These are phyloP conservation scores for Salmo trutta DNA, from an alignment of 2,797 vertebrate genomes.

Conservation along the genomic window DNA sequence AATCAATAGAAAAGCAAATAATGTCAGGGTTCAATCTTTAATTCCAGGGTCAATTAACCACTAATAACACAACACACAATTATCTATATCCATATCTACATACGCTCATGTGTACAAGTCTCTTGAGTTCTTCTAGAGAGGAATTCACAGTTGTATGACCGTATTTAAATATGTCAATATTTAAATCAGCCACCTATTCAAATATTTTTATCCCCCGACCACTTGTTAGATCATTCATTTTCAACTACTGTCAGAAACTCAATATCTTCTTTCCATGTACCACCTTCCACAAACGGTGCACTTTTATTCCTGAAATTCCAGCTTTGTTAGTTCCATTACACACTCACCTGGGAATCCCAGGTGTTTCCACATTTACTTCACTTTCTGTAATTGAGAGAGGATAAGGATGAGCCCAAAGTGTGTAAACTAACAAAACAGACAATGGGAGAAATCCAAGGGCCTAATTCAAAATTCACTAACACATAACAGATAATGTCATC, in stretches of 20 bases:
- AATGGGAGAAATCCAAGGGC: background rate
- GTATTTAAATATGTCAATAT: too few species aligned
- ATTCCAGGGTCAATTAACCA: too few species aligned
- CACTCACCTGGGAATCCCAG: background rate
- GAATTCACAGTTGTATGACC: too few species aligned
- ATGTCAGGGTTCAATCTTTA: too few species aligned
- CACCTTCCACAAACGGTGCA: background rate
- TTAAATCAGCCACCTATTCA: too few species aligned
- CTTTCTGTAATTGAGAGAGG: conserved; percentile 51
- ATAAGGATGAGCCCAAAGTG: background rate
- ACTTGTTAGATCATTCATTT: background rate
- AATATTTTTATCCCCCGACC: background rate
- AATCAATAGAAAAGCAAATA: too few species aligned
- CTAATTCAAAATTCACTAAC: background rate
- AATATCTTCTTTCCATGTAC: background rate
- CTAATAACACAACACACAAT: background rate
- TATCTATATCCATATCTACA: background rate
- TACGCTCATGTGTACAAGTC: too few species aligned
- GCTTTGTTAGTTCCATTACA: background rate
- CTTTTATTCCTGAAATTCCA: background rate
- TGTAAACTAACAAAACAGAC: background rate
- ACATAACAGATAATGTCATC: background rate
- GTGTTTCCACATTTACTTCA: conserved; percentile 50
- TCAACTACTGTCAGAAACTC: background rate
- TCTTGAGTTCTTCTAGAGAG: too few species aligned